phyloP scores from a whole-genome alignment of 2,888 invertebrate species.

The Yponomeuta sedellus region DNA sequence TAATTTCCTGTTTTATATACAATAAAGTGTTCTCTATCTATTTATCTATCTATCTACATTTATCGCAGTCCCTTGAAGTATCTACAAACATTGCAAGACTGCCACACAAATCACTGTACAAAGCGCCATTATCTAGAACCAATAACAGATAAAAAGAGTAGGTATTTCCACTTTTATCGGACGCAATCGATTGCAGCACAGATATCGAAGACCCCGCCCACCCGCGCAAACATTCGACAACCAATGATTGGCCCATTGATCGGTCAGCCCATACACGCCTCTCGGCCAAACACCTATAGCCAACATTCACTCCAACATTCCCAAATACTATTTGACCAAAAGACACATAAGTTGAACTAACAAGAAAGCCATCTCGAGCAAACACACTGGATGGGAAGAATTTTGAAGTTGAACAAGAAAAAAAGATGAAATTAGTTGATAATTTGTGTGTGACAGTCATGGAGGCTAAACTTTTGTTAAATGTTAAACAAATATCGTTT shows the following conservation, averaged over 20 bases:
- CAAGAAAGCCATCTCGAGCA: neutral
- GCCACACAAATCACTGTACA: neutral
- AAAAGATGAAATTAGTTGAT: slow-evolving; percentile 72
- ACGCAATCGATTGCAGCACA: slow-evolving; percentile 4
- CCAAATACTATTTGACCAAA: slow-evolving; percentile 1
- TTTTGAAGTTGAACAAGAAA: slow-evolving; percentile 21
- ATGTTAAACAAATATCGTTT: slow-evolving; percentile 56
- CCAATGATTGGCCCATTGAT: slow-evolving; percentile 66
- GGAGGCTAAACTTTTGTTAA: slow-evolving; percentile 68
- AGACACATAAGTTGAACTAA: slow-evolving; percentile 2
- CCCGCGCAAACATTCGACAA: neutral
- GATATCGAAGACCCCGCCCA: slow-evolving; percentile 9
- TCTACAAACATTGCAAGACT: neutral
- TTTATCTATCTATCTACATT: too few relatives aligned
- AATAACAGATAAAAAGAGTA: neutral
- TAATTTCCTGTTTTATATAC: too few relatives aligned
- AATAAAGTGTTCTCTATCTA: too few relatives aligned
- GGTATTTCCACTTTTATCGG: neutral
- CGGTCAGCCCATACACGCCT: slow-evolving; percentile 52
- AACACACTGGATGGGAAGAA: neutral
- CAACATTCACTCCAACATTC: neutral
- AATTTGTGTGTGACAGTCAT: slow-evolving; percentile 67
- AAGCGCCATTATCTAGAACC: neutral
- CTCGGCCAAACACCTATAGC: slow-evolving; percentile 15
- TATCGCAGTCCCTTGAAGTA: neutral